These are phyloP conservation scores for Gephyroberyx darwinii DNA, from an alignment of 2,797 vertebrate genomes.

Conservation along the genomic window DNA sequence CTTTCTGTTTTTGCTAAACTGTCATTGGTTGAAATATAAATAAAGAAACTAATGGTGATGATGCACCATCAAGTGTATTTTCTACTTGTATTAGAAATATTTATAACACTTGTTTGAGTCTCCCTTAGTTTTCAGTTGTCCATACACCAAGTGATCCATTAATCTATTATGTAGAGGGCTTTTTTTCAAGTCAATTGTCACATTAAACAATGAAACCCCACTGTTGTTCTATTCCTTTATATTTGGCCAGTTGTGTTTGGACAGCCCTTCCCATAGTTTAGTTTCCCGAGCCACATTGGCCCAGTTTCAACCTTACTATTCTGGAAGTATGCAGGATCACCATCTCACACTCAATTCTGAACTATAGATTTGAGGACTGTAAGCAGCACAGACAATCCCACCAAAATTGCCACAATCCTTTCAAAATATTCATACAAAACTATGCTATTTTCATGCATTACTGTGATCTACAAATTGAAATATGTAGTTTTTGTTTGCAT, in stretches of 20 bases:
- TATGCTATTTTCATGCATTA: constrained; percentile 60
- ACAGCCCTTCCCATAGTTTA: constrained; percentile 22
- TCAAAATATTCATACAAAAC: constrained; percentile 57
- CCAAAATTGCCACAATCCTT: constrained; percentile 33
- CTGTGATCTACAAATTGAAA: constrained; percentile 35
- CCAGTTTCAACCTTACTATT: constrained; percentile 7
- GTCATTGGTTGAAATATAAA: constrained; percentile 8
- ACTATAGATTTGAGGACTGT: constrained; percentile 6
- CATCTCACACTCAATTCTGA: constrained; percentile 18
- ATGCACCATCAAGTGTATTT: constrained; percentile 1
- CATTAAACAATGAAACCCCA: constrained; percentile 13
- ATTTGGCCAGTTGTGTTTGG: constrained; percentile 3
- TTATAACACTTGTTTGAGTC: constrained; percentile 9
- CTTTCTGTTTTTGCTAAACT: neutral
- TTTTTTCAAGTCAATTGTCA: too few species aligned
- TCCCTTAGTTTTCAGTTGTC: neutral
- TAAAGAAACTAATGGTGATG: constrained; percentile 7
- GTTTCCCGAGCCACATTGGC: constrained; percentile 13
- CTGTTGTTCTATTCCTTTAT: constrained; percentile 9
- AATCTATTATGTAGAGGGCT: constrained; percentile 1
- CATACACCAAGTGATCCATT: constrained; percentile 13
- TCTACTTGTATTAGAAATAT: constrained; percentile 20
- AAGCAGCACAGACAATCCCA: constrained; percentile 23
- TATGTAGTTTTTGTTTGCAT: constrained; percentile 37
- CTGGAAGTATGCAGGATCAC: neutral